Conservation (phyloP, 2,888 invertebrate genomes). For the Caenorhabditis zanzibari region DNA sequence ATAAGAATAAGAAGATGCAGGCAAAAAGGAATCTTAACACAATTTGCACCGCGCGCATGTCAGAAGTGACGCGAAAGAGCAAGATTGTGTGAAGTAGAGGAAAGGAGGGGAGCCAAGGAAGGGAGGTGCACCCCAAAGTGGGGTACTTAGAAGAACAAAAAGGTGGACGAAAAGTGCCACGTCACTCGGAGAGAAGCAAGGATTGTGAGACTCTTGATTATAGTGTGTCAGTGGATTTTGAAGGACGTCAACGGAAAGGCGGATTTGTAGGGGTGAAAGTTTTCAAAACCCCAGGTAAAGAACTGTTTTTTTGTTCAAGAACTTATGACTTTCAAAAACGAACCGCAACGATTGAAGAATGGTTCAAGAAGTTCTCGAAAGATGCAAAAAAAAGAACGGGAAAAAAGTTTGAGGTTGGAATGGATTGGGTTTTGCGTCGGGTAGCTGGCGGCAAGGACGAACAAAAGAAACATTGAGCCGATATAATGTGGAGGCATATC, state of each 20-base stretch:
- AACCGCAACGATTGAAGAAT: too few species aligned
- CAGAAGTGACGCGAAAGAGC: conserved; percentile 24
- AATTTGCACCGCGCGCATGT: conserved; percentile 53
- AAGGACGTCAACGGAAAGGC: conserved; percentile 27
- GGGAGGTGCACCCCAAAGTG: conserved; percentile 24
- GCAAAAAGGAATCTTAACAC: conserved; percentile 52
- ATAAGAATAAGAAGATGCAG: conserved; percentile 28
- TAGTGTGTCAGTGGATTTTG: conserved; percentile 28
- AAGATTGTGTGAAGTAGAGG: conserved; percentile 38
- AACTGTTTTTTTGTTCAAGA: too few species aligned
- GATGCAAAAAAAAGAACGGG: conserved; percentile 1
- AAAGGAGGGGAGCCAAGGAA: conserved; percentile 17
- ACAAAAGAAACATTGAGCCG: conserved; percentile 58
- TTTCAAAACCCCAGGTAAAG: too few species aligned
- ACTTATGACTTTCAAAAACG: too few species aligned
- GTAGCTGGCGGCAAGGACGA: conserved; percentile 19
- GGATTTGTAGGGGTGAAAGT: conserved; percentile 1
- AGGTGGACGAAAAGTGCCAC: conserved; percentile 29
- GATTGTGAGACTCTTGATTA: conserved; percentile 9
- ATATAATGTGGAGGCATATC: conserved; percentile 40
- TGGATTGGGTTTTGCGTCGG: conserved; percentile 24
- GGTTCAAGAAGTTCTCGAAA: too few species aligned
- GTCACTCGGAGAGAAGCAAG: conserved; percentile 15
- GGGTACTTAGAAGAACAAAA: conserved; percentile 32
- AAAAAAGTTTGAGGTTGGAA: conserved; percentile 39